Percentiles rank a stretch among this genome's conserved stretches.
phyloP scores from a whole-genome alignment of 2,888 invertebrate genomes.

The Parasteatoda lunata region DNA sequence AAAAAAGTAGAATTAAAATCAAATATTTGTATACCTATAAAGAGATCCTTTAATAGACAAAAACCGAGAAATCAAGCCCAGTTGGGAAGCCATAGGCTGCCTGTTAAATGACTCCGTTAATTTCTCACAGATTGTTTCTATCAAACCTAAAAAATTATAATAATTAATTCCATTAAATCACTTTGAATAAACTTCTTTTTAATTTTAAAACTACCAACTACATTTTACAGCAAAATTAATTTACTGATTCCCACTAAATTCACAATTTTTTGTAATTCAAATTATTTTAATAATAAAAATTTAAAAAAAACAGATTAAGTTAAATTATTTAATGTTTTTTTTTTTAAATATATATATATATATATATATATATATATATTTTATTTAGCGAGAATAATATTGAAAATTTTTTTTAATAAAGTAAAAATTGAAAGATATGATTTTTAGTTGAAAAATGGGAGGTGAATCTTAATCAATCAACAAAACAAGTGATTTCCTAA shows the following conservation, averaged over 20 bases:
- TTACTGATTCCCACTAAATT: background rate
- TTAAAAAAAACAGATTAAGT: background rate
- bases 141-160: constrained; percentile 76
- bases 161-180: background rate
- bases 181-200: no score
- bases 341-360: no score
- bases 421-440: no score
- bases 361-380: no score
- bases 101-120: constrained; percentile 90
- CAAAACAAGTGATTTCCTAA: no score
- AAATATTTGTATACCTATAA: constrained; percentile 79
- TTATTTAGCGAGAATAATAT: no score
- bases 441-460: no score
- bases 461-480: no score
- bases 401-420: no score
- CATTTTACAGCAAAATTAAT: background rate
- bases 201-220: background rate
- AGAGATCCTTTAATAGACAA: constrained; percentile 87
- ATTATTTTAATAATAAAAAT: background rate
- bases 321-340: no score
- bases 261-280: background rate
- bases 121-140: constrained; percentile 89
- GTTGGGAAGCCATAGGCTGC: constrained; percentile 86
- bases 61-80: constrained; percentile 88
- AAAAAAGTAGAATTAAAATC: background rate